These are phyloP conservation scores for Melangyna quadrimaculata DNA, from an alignment of 2,888 invertebrate species.

Conservation along the genomic window DNA sequence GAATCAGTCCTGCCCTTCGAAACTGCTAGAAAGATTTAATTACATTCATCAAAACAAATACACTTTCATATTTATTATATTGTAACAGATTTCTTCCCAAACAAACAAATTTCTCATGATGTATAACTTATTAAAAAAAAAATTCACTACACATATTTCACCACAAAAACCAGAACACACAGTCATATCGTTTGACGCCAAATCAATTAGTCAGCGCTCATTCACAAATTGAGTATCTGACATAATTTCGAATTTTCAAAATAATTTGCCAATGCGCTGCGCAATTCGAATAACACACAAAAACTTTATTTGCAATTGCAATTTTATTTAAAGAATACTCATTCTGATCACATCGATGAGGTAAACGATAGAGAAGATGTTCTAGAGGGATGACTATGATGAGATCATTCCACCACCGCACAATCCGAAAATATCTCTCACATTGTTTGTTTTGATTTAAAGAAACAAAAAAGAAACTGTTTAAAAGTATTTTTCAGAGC, in stretches of 20 bases:
- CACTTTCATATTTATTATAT: too few relatives aligned
- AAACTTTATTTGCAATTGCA: conserved; percentile 18
- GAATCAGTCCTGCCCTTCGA: too few relatives aligned
- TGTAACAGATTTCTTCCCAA: too few relatives aligned
- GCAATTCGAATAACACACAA: neutral
- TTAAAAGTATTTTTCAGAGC: neutral
- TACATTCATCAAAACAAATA: too few relatives aligned
- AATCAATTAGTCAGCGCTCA: conserved; percentile 43
- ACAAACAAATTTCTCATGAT: too few relatives aligned
- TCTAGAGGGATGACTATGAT: neutral
- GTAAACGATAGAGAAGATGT: neutral
- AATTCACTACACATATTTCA: neutral
- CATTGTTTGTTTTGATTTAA: conserved; percentile 15
- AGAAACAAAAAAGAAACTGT: neutral
- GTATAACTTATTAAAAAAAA: neutral
- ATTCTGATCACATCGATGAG: conserved; percentile 27
- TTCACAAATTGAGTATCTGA: conserved; percentile 36
- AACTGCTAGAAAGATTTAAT: too few relatives aligned
- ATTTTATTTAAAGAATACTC: conserved; percentile 16
- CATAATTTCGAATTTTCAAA: conserved; percentile 24
- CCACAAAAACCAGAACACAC: neutral
- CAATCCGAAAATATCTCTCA: conserved; percentile 45
- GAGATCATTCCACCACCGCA: conserved; percentile 45
- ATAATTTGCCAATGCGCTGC: conserved; percentile 13
- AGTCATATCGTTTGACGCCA: conserved; percentile 31